Percentiles rank a stretch among this genome's conserved stretches.
phyloP scores from a whole-genome alignment of 2,113 vertebrate species.

The Rhinolophus sinicus region DNA sequence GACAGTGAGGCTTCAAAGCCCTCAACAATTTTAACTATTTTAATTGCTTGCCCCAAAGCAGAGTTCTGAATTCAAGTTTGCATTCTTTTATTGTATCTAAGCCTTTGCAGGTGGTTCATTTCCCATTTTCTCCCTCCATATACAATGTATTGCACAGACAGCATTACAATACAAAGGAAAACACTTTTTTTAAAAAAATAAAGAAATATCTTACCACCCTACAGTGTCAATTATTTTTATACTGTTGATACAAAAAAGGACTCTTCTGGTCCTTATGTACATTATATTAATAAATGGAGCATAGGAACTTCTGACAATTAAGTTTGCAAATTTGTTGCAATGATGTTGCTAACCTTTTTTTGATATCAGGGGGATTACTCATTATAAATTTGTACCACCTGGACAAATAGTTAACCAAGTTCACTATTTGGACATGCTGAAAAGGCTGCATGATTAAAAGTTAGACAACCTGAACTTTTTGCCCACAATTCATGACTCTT shows the following conservation, averaged over 20 bases:
- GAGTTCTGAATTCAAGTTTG: neutral
- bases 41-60: neutral
- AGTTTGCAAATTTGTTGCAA: too few species aligned
- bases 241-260: neutral
- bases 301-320: too few species aligned
- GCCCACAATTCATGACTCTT: too few species aligned
- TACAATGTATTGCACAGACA: neutral
- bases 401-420: too few species aligned
- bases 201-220: neutral
- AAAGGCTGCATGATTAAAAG: too few species aligned
- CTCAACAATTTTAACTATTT: neutral
- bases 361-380: too few species aligned
- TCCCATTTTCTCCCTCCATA: neutral
- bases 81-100: too few species aligned
- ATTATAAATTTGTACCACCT: too few species aligned
- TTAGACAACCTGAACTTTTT: too few species aligned
- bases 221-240: slow-evolving; percentile 18
- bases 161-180: neutral
- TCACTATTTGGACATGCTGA: too few species aligned
- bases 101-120: neutral
- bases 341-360: too few species aligned
- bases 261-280: neutral
- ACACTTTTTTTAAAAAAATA: neutral
- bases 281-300: neutral
- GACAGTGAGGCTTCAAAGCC: neutral